Conservation (phyloP, 2,888 invertebrate genomes). For the Falcaria lacertinaria region DNA sequence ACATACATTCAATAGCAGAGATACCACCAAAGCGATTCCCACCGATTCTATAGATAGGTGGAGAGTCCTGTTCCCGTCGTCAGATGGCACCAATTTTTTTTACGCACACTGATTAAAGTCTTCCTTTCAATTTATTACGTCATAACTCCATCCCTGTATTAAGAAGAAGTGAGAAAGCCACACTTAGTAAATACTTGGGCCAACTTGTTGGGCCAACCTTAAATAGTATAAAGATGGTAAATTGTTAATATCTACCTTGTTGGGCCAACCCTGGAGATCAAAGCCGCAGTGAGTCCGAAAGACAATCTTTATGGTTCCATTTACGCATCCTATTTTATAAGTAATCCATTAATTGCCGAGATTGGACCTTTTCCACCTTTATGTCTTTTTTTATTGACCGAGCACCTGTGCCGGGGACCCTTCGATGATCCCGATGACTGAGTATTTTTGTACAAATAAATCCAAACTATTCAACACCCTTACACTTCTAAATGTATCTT, state of each 20-base stretch:
- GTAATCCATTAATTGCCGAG: slow-evolving; percentile 66
- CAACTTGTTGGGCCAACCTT: too few species aligned
- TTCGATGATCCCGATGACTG: slow-evolving; percentile 64
- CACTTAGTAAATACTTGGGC: too few species aligned
- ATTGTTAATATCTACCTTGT: background rate
- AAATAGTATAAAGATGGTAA: too few species aligned
- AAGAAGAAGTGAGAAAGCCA: too few species aligned
- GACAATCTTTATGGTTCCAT: slow-evolving; percentile 35
- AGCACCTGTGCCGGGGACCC: slow-evolving; percentile 64
- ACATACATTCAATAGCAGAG: too few species aligned
- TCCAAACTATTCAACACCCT: slow-evolving; percentile 8
- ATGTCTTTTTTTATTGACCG: slow-evolving; percentile 40
- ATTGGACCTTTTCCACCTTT: slow-evolving; percentile 40
- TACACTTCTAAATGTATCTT: slow-evolving; percentile 10
- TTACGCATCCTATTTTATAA: slow-evolving; percentile 53
- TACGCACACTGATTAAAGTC: too few species aligned
- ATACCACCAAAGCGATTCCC: too few species aligned
- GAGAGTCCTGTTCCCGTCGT: too few species aligned
- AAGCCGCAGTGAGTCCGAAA: slow-evolving; percentile 7
- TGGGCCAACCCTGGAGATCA: background rate
- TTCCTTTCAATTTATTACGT: too few species aligned
- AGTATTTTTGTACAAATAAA: slow-evolving; percentile 57
- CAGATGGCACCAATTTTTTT: too few species aligned
- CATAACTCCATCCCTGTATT: too few species aligned
- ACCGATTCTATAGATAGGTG: too few species aligned